Percentiles rank a stretch among this genome's conserved stretches.
Evolutionary conservation across 2,797 vertebrate genomes (phyloP).

Genomic region (Pithecia hirsuta): DNA sequence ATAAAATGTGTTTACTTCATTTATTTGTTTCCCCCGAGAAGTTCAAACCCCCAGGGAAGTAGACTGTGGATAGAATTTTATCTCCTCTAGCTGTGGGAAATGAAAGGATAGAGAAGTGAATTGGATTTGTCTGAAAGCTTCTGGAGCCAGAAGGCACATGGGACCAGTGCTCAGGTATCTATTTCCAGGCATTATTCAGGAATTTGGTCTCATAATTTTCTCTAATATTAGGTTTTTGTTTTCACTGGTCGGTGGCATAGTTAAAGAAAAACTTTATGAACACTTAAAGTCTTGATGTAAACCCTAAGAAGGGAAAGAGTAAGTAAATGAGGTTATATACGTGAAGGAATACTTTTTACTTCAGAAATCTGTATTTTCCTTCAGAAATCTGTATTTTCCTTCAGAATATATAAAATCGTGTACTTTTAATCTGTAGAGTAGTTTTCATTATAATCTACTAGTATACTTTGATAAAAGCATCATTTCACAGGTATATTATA

Average conservation of each 20-base stretch:
- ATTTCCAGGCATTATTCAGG: neutral
- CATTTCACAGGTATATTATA: neutral
- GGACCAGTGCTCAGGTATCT: neutral
- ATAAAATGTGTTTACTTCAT: neutral
- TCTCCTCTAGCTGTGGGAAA: constrained; percentile 24
- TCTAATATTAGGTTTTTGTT: constrained; percentile 15
- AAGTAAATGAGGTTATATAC: neutral
- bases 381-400: neutral
- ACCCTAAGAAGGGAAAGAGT: neutral
- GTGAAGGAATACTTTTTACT: neutral
- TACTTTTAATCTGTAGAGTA: neutral
- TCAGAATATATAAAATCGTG: neutral
- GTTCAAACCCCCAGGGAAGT: neutral
- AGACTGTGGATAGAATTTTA: neutral
- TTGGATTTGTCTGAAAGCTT: constrained; percentile 38
- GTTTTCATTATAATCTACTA: neutral
- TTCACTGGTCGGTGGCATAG: neutral
- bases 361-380: neutral
- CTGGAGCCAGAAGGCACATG: neutral
- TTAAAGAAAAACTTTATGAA: neutral
- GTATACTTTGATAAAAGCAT: neutral
- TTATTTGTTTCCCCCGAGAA: constrained; percentile 45
- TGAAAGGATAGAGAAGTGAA: neutral
- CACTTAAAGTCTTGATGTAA: neutral
- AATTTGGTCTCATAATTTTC: neutral